Base-by-base conservation (phyloP, 2,888 invertebrate species). In the Tipula helvola region DNA sequence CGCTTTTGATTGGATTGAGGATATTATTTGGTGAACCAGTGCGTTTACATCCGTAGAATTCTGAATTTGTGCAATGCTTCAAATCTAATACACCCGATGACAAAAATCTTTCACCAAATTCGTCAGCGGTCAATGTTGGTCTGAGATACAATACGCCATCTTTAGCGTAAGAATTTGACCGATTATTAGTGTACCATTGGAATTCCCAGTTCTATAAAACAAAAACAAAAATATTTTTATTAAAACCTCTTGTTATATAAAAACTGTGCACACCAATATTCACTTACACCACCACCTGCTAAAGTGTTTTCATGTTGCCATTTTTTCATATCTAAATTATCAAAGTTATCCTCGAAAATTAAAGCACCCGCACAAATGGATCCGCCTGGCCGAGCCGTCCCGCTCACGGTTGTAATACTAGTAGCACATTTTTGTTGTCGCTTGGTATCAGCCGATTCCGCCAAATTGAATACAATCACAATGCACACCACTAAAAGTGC, bases 261-360 rank as follows among this genome's bases (percentile, higher is more conserved):
- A 13, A 16, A 44, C 18, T 16, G 8, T 12, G 1, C 39, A 28
- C 36, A 41, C 39, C 10, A 8, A 86, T 36, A 3, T 28, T 2
- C 5, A 87, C 88, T 86, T 88, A 88, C 88, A 85, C 95, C 95
- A 87, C 95, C 95, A 4, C 95, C 95, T 41, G 92, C 91, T 36
- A 95, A 90, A 0, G 95, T 95, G 88, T 93, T 93, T 90, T 95
- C 95, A 89, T 95, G 94, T 89, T 94, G 92, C 95, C 95, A 95
- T 88, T 92, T 93, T 88, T 92, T 92, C 0, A 93, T 90, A 89
- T 95, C 93, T 13, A 95, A 92, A 0, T 90, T 90, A 36, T 94
- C 90, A 90, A 95, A 95, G 39, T 94, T 93, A 42, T 95, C 95
- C 8, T 93, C 90, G 89, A 95, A 95, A 89, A 95, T 93, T 85